phyloP scores from a whole-genome alignment of 2,888 invertebrate species.

The Himalopsyche kuldschensis region DNA sequence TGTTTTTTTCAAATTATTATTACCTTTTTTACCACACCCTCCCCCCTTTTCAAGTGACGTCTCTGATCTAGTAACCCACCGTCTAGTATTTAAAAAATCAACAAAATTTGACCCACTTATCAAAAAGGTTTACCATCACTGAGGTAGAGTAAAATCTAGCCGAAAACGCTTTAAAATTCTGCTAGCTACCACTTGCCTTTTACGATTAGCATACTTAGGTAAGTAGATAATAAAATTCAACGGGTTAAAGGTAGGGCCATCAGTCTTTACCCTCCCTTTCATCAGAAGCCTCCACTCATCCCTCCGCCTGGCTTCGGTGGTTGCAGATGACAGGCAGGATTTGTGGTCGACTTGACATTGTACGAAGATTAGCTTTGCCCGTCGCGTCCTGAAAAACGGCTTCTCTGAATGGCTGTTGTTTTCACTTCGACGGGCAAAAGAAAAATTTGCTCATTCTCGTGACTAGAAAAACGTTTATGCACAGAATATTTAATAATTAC shows the following conservation, averaged over 20 bases:
- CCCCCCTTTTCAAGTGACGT: too few relatives aligned
- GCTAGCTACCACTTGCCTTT: not conserved
- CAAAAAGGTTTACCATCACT: too few relatives aligned
- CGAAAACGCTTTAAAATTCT: not conserved
- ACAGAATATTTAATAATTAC: not conserved
- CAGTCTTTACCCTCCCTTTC: slow-evolving; percentile 2
- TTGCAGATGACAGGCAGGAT: slow-evolving; percentile 36
- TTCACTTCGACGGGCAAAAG: not conserved
- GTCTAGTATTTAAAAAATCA: too few relatives aligned
- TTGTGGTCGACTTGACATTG: slow-evolving; percentile 36
- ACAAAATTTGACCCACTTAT: too few relatives aligned
- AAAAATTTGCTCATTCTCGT: not conserved
- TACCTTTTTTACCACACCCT: too few relatives aligned
- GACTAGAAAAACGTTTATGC: not conserved
- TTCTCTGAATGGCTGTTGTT: slow-evolving; percentile 17
- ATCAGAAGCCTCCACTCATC: not conserved
- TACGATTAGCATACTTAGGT: slow-evolving; percentile 6
- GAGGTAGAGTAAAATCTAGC: not conserved
- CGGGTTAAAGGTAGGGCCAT: slow-evolving; percentile 17
- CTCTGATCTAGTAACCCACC: too few relatives aligned
- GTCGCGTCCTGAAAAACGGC: slow-evolving; percentile 13
- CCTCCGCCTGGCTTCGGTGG: not conserved
- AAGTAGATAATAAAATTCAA: slow-evolving; percentile 3
- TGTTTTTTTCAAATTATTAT: too few relatives aligned
- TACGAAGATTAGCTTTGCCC: slow-evolving; percentile 31